phyloP scores from a whole-genome alignment of 1,140 invertebrate genomes.

The Heliconius himera region DNA sequence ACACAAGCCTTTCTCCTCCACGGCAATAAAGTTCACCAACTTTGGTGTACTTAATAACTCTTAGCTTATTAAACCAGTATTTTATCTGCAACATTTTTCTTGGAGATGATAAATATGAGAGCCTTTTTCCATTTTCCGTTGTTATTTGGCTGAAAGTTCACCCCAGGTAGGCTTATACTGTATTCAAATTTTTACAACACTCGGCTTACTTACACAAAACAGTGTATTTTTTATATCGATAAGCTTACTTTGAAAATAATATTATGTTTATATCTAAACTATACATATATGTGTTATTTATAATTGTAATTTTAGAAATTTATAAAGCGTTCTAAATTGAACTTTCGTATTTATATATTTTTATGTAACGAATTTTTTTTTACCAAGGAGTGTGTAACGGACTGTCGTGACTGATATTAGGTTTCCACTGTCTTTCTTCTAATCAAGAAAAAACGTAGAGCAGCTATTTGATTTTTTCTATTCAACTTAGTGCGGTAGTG shows the following conservation, averaged over 20 bases:
- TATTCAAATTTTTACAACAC: not conserved
- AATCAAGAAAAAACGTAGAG: too few relatives aligned
- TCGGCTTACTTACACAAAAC: not conserved
- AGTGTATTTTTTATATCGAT: not conserved
- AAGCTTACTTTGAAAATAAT: not conserved
- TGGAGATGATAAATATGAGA: slow-evolving; percentile 9
- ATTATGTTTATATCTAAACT: too few relatives aligned
- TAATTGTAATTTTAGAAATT: too few relatives aligned
- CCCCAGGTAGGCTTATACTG: not conserved
- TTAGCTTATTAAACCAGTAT: slow-evolving; percentile 7
- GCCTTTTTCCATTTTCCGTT: not conserved
- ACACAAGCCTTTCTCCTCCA: not conserved
- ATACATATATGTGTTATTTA: too few relatives aligned
- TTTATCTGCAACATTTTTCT: slow-evolving; percentile 10
- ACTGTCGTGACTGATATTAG: too few relatives aligned
- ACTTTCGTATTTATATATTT: too few relatives aligned
- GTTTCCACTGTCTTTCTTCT: too few relatives aligned
- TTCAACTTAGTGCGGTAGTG: too few relatives aligned
- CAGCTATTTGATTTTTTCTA: too few relatives aligned
- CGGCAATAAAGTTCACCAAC: slow-evolving; percentile 6
- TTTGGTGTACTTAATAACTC: slow-evolving; percentile 4
- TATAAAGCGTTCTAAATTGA: too few relatives aligned
- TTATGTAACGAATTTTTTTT: too few relatives aligned
- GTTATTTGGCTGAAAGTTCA: not conserved
- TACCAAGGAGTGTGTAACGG: too few relatives aligned